These are phyloP conservation scores for Agonum fuliginosum DNA, from an alignment of 2,888 invertebrate genomes.

Conservation along the genomic window DNA sequence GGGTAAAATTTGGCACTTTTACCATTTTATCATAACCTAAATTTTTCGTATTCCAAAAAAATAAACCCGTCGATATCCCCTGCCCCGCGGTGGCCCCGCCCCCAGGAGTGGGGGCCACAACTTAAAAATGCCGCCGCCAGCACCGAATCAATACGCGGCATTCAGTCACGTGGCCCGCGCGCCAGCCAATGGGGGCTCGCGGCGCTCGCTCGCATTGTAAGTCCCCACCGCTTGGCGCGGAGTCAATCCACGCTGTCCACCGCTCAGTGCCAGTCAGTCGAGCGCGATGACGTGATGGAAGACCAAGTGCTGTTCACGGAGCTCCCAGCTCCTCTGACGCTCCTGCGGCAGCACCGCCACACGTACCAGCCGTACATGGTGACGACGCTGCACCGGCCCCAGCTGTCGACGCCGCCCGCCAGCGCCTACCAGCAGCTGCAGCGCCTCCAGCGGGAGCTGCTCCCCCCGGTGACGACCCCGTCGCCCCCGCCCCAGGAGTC, in stretches of 20 bases:
- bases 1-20: constrained; percentile 61
- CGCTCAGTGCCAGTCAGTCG: not conserved
- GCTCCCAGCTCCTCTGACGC: constrained; percentile 76
- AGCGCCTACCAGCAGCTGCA: constrained; percentile 69
- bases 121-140: constrained; percentile 89
- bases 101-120: constrained; percentile 70
- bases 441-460: constrained; percentile 65
- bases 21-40: constrained; percentile 65
- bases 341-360: constrained; percentile 74
- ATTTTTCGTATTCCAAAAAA: constrained; percentile 65
- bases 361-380: constrained; percentile 71
- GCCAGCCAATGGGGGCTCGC: constrained; percentile 69
- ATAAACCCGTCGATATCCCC: constrained; percentile 60
- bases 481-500: constrained; percentile 67
- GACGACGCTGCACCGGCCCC: constrained; percentile 80
- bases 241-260: not conserved
- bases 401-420: constrained; percentile 66
- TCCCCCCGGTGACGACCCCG: not conserved
- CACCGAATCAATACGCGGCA: constrained; percentile 86
- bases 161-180: constrained; percentile 77
- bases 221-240: constrained; percentile 12
- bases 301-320: constrained; percentile 77
- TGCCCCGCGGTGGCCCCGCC: constrained; percentile 61
- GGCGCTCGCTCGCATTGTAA: constrained; percentile 38
- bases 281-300: constrained; percentile 69